Evolutionary conservation across 2,888 invertebrate genomes (phyloP).

Genomic region (Sminthurides aquaticus): DNA sequence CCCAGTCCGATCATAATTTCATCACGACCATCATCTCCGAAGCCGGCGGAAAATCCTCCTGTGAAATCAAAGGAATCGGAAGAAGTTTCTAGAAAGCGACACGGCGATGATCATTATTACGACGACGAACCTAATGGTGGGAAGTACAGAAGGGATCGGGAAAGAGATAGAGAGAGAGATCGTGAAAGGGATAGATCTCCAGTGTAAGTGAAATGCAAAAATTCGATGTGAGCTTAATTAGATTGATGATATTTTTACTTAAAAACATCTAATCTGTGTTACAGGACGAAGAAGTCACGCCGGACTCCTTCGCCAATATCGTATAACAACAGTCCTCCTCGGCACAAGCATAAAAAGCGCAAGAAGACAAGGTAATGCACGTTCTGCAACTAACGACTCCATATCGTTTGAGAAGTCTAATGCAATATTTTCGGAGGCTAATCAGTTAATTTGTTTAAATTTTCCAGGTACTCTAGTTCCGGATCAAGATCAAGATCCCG

Average conservation of each 20-base stretch:
- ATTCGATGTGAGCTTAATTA: conserved; percentile 17
- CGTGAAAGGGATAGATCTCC: not conserved
- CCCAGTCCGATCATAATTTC: conserved; percentile 5
- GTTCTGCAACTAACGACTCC: too few relatives aligned
- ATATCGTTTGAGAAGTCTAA: too few relatives aligned
- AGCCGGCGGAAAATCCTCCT: conserved; percentile 1
- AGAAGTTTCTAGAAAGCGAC: conserved; percentile 5
- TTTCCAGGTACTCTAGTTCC: conserved; percentile 38
- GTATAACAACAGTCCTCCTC: conserved; percentile 45
- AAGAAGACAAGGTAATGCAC: conserved; percentile 46
- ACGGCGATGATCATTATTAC: conserved; percentile 11
- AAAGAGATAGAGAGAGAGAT: not conserved
- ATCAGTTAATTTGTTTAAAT: conserved; percentile 9
- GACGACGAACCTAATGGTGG: conserved; percentile 21
- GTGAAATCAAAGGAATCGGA: conserved; percentile 8
- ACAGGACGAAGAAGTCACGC: conserved; percentile 29
- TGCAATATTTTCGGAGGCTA: not conserved
- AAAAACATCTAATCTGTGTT: conserved; percentile 7
- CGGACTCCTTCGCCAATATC: conserved; percentile 40
- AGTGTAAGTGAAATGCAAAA: too few relatives aligned
- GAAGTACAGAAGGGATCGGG: conserved; percentile 15
- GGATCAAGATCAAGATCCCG: conserved; percentile 44
- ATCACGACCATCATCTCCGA: conserved; percentile 3
- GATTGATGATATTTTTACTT: conserved; percentile 4
- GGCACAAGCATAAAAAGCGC: conserved; percentile 45